Conservation (phyloP, 2,113 vertebrate genomes). For the Arizona elegans region DNA sequence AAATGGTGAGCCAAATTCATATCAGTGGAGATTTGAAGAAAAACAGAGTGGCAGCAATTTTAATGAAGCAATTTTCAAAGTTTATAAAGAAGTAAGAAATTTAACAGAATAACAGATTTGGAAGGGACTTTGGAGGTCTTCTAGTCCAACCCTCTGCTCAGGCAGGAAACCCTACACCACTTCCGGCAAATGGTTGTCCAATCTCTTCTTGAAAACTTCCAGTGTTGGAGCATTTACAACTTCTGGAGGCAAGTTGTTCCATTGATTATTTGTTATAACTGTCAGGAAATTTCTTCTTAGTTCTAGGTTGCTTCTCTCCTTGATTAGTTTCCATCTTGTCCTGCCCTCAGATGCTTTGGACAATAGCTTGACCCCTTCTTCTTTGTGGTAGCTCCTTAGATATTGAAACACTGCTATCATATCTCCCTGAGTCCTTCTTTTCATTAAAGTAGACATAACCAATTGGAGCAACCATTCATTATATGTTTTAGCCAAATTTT, state of each 20-base stretch:
- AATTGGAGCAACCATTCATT: background rate
- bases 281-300: background rate
- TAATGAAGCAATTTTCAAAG: background rate
- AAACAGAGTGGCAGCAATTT: background rate
- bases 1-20: background rate
- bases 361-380: background rate
- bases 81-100: background rate
- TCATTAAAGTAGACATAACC: background rate
- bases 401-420: background rate
- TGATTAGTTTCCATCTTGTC: background rate
- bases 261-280: background rate
- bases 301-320: background rate
- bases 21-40: background rate
- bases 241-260: background rate
- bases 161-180: background rate
- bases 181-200: background rate
- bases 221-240: background rate
- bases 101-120: background rate
- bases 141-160: background rate
- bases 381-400: background rate
- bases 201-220: background rate
- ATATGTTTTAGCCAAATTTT: background rate
- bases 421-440: background rate
- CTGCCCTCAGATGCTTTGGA: background rate
- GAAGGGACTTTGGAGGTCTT: background rate